phyloP scores from a whole-genome alignment of 2,888 invertebrate species.

The Meiosimyza platycephala region DNA sequence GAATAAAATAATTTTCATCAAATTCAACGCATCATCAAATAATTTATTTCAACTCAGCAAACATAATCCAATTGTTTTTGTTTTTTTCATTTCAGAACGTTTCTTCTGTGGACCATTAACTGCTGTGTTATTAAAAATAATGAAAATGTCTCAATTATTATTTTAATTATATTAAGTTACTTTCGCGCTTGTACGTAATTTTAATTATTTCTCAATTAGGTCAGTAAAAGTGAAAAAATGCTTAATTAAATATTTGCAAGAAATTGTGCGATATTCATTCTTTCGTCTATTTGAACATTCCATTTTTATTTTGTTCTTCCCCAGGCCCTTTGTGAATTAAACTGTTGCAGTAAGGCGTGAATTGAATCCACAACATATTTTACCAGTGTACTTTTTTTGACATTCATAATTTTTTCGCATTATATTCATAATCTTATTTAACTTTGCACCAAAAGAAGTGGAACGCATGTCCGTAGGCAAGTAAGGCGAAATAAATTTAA shows the following conservation, averaged over 20 bases:
- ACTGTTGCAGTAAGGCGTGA: background rate
- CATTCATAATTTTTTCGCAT: constrained; percentile 23
- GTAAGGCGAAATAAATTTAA: background rate
- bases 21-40: too few relatives aligned
- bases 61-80: too few relatives aligned
- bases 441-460: background rate
- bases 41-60: too few relatives aligned
- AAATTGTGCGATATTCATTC: background rate
- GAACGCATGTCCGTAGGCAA: background rate
- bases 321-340: too few relatives aligned
- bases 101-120: too few relatives aligned
- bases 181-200: constrained; percentile 55
- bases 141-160: constrained; percentile 4
- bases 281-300: background rate
- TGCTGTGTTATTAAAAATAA: background rate
- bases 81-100: too few relatives aligned
- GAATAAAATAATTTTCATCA: too few relatives aligned
- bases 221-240: constrained; percentile 46
- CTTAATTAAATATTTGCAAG: constrained; percentile 56
- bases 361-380: background rate
- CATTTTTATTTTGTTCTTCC: background rate
- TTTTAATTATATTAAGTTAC: background rate
- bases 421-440: constrained; percentile 15
- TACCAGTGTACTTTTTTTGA: background rate
- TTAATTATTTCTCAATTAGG: constrained; percentile 59